Base-by-base conservation (phyloP, 2,113 vertebrate species). In the Hyaena hyaena region DNA sequence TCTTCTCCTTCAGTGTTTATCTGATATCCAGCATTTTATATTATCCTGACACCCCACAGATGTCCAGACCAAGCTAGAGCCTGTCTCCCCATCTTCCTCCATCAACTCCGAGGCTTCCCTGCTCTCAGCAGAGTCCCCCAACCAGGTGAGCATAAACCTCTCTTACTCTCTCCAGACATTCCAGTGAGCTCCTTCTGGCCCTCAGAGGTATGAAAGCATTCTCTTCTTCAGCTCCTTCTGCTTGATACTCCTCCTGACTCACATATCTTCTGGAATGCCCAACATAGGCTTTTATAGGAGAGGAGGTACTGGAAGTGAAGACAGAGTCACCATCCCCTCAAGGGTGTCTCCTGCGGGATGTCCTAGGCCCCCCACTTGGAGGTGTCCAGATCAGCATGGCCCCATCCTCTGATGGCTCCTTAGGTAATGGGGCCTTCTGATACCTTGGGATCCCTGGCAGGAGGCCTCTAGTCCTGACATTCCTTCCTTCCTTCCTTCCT, bases 281-380 rank as follows among this genome's bases (percentile, higher is more conserved):
- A 76, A 43, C 10, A 0, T 39, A 98, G 98, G 88, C 87, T 39
- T 63, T 95, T 15, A 16, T 77, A 95, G 97, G 96, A 23, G 97
- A 95, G 11, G 97, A 98, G 8, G 83, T 97, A 8, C 89, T 98
- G 39, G 98, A 97, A n/a, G 98, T 99, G 63, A 99, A 99, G 97
- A 98, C 98, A 0, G 99, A 99, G 97, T 99, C 99, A 92, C 99
- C 99, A 0, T 98, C 98, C 0, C 99, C 99, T 4, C 99, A 99
- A 1, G 99, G 99, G 0, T 99, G 99, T 98, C 99, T 99, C 98
- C 99, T 99, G 26, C 99, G 98, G 45, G 99, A 99, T 58, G 98
- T 99, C 35, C 98, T 99, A 16, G 98, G 99, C 0, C 98, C 99
- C 4, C 98, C 99, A 0, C 97, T 99, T 50, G 99, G 98, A 12